Base-by-base conservation (phyloP, 2,888 invertebrate species). In the Acrobeloides nanus region DNA sequence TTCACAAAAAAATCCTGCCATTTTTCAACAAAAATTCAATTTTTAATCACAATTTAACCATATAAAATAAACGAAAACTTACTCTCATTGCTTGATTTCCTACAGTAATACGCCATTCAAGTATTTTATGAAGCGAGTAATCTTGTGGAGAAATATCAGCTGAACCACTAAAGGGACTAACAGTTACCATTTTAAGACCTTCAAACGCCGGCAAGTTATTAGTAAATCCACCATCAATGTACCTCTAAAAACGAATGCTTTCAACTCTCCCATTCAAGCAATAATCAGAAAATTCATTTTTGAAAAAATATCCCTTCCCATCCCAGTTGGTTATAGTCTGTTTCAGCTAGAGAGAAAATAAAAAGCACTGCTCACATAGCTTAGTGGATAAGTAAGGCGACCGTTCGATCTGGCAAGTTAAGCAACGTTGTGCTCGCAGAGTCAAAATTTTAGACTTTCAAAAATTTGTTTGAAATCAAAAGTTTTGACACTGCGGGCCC, bases 171-270 rank as follows among this genome's bases (percentile, higher is more conserved):
- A 93, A 93, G 0, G 93, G 93, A 68, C 87, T 89, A 17, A 95
- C 87, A 0, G 92, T 92, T 56, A 95, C 85, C 0, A 93, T 93
- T 73, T 89, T 85, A 12, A 60, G 34, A 74, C 90, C 88, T 73
- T 89, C 86, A 41, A 92, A 78, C 1, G 86, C 83, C 0, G 92
- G 92, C 60, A 92, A 78, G 78, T 95, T 93, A 75, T 92, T 86
- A 47, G 89, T 89, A 73, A 89, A 86, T 8, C 89, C 92, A 8
- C 93, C 93, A 74, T 95, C 93, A 82, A 92, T 87, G 75, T 89
- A 92, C 27, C 73, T 56, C 79, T 79, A 62, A 27, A 71, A 57
- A 7, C n/a, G 18, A 35, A 10, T 7, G n/a, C n/a, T n/a, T n/a
- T n/a, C n/a, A n/a, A n/a, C n/a, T n/a, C n/a, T n/a, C n/a, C n/a